phyloP scores from a whole-genome alignment of 2,797 vertebrate genomes.

The Coranthus polyacanthus region DNA sequence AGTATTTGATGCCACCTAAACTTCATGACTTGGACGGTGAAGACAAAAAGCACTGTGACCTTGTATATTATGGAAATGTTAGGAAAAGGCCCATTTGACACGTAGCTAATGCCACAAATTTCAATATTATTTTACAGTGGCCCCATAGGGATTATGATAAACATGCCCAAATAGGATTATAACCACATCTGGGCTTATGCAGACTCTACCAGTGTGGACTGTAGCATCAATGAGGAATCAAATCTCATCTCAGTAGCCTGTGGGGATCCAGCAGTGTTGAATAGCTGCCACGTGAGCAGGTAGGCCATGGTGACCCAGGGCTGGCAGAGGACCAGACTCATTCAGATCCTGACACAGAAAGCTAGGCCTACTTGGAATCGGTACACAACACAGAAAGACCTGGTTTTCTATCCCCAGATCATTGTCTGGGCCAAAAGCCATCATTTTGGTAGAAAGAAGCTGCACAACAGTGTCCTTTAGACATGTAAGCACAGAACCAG shows the following conservation, averaged over 20 bases:
- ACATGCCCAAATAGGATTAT: constrained; percentile 9
- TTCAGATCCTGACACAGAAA: constrained; percentile 48
- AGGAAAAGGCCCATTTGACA: not conserved
- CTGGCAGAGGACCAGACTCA: constrained; percentile 58
- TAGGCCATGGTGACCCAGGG: constrained; percentile 29
- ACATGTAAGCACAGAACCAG: not conserved
- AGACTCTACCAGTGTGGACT: constrained; percentile 9
- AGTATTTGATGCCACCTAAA: not conserved
- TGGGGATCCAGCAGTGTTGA: constrained; percentile 33
- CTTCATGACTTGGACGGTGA: not conserved
- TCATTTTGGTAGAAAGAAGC: constrained; percentile 9
- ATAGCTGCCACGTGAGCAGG: constrained; percentile 48
- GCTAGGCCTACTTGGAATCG: constrained; percentile 57
- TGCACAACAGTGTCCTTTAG: constrained; percentile 4
- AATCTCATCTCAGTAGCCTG: constrained; percentile 23
- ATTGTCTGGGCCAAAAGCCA: constrained; percentile 17
- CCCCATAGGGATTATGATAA: constrained; percentile 20
- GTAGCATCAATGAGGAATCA: constrained; percentile 21
- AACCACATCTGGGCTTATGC: constrained; percentile 19
- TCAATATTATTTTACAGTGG: constrained; percentile 20
- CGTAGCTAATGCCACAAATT: not conserved
- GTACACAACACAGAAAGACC: constrained; percentile 44
- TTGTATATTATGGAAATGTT: constrained; percentile 19
- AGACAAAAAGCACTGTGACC: not conserved
- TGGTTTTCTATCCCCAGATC: constrained; percentile 22